Evolutionary conservation across 2,888 invertebrate species (phyloP), one percentile per base, ranked within the genome.

Genomic region (Oligia strigilis): DNA sequence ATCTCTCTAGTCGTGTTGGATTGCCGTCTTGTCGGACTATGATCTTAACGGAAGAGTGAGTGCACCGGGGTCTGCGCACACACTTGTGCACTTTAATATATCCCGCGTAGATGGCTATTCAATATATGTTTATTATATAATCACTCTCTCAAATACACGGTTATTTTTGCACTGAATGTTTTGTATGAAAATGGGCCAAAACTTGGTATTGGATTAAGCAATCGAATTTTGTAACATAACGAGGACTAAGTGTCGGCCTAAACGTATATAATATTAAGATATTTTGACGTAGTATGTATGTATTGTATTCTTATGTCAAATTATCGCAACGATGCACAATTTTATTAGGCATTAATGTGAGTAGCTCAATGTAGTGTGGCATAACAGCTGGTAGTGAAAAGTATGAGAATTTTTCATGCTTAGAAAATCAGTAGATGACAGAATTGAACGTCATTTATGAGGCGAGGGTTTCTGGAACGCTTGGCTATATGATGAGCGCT

Each of bases 301-400:
- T 77, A 72, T 72, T 84, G 72, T 82, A 77, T 69, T 52, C 72
- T 46, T 72, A 84, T 77, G 90, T 91, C 90, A 92, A 91, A 91
- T 91, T 89, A 91, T 85, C 43, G 85, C 75, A 91, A 90, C 84
- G 80, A 84, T 88, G 88, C 78, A 90, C 87, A 90, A 88, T 83
- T 86, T 72, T 75, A 29, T 13, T 86, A 83, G 72, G 49, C 17
- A 52, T 72, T 62, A 70, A 60, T 82, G 64, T 70, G 36, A n/a
- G 58, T 82, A 79, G 73, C 64, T 60, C 14, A 49, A 67, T 58
- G 60, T 75, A 62, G 62, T 71, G 43, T 70, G 23, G 23, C n/a
- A 58, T 19, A 65, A 49, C n/a, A 29, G 11, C 64, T 78, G 40
- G 58, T 72, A 79, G 55, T 14, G 29, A 49, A 49, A 64, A 49